A percentile compares a stretch with the other conserved stretches of the same genome.
These are phyloP conservation scores for Orthosia incerta DNA, from an alignment of 2,888 invertebrate species.

Conservation along the genomic window DNA sequence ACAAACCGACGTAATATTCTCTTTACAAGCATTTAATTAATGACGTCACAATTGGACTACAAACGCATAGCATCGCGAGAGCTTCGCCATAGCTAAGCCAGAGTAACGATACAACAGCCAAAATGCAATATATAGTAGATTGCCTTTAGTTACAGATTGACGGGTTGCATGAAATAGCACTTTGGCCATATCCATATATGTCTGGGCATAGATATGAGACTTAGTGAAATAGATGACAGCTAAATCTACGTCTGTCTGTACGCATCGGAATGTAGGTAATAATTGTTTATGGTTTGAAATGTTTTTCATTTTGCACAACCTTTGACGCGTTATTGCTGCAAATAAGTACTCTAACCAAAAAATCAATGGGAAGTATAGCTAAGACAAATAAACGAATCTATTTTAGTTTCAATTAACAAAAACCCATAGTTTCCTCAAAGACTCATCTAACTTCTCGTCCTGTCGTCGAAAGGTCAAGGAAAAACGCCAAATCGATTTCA, in stretches of 20 bases:
- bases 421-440: constrained; percentile 19
- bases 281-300: background rate
- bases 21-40: constrained; percentile 50
- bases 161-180: constrained; percentile 56
- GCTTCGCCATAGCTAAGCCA: constrained; percentile 43
- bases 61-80: constrained; percentile 23
- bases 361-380: background rate
- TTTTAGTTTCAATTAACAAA: constrained; percentile 26
- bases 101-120: constrained; percentile 15
- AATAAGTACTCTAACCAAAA: background rate
- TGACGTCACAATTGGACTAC: constrained; percentile 28
- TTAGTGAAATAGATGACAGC: constrained; percentile 9
- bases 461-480: constrained; percentile 36
- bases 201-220: background rate
- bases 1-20: constrained; percentile 40
- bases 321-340: background rate
- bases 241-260: background rate
- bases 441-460: constrained; percentile 18
- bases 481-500: constrained; percentile 60
- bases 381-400: constrained; percentile 6
- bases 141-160: constrained; percentile 49
- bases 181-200: constrained; percentile 35
- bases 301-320: background rate
- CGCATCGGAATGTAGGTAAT: background rate
- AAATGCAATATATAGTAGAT: constrained; percentile 54